Base-by-base conservation (phyloP, 2,113 vertebrate genomes). In the Actenoides lindsayi region DNA sequence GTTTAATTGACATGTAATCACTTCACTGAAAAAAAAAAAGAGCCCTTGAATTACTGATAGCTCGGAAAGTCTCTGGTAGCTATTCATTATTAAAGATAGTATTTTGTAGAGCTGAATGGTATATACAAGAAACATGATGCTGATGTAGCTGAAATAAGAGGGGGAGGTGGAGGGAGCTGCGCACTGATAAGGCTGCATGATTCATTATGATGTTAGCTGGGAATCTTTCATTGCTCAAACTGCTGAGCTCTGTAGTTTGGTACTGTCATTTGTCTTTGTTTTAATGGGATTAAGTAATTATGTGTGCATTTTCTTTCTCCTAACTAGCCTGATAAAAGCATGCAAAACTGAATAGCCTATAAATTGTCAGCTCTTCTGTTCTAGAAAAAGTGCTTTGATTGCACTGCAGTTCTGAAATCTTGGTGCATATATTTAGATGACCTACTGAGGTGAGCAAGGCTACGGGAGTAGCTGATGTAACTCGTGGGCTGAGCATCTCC, bases 231-330 rank as follows among this genome's bases (percentile, higher is more conserved):
- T 74, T 64, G 48, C 94, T 95, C 95, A 92, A 96, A 95, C 35
- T 96, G 87, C 82, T 96, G 92, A 93, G 88, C 87, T 89, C 24
- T 30, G 88, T 24, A 77, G 37, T 89, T 93, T 91, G 85, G 50
- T 67, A 21, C 90, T 64, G 27, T 93, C 91, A 69, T 95, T 80
- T 94, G 86, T 92, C 95, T 96, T 94, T 92, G 87, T 97, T 97
- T 95, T 97, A 86, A 93, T 95, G 96, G 83, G 83, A 92, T 96
- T 97, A 97, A 94, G 84, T 97, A 96, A 96, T 94, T 97, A 94
- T 81, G 96, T 59, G 85, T 87, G 67, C 82, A 69, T 77, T 91
- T 94, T 94, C 96, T 92, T 92, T 85, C 87, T 71, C 64, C 86
- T 94, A 96, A 87, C 94, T 93, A 92, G 91, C 69, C 95, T 91